Percentiles rank a stretch among this genome's conserved stretches.
Conservation (phyloP, 2,113 vertebrate species). For the Alligator sinensis region DNA sequence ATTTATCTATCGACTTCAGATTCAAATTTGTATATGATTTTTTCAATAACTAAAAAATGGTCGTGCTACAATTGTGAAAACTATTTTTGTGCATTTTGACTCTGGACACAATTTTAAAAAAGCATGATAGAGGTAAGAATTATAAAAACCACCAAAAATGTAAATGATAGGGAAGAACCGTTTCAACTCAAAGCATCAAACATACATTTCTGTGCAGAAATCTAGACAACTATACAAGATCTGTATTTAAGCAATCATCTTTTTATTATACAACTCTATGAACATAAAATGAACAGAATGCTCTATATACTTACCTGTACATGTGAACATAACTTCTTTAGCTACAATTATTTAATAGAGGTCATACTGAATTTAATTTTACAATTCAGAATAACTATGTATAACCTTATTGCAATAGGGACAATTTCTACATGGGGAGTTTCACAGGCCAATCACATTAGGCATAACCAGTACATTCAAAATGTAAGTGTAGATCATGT, state of each 20-base stretch:
- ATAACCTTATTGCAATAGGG: constrained; percentile 94
- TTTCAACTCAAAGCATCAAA: constrained; percentile 84
- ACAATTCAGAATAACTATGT: constrained; percentile 87
- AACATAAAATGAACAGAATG: constrained; percentile 91
- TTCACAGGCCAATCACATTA: constrained; percentile 79
- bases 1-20: constrained; percentile 36
- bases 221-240: constrained; percentile 93
- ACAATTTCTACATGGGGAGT: constrained; percentile 82
- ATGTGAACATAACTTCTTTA: constrained; percentile 87
- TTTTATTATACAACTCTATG: constrained; percentile 95
- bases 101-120: constrained; percentile 74
- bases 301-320: constrained; percentile 95
- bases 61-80: constrained; percentile 79
- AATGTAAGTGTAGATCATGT: constrained; percentile 78
- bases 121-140: constrained; percentile 80
- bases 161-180: constrained; percentile 78
- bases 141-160: constrained; percentile 77
- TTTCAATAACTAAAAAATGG: constrained; percentile 73
- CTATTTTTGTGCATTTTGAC: constrained; percentile 76
- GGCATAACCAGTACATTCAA: constrained; percentile 86
- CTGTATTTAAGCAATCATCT: constrained; percentile 93
- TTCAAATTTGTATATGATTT: constrained; percentile 66
- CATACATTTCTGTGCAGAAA: constrained; percentile 89
- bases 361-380: constrained; percentile 84
- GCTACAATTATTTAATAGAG: constrained; percentile 85